phyloP scores from a whole-genome alignment of 2,797 vertebrate species.

The Clarias fuscus region DNA sequence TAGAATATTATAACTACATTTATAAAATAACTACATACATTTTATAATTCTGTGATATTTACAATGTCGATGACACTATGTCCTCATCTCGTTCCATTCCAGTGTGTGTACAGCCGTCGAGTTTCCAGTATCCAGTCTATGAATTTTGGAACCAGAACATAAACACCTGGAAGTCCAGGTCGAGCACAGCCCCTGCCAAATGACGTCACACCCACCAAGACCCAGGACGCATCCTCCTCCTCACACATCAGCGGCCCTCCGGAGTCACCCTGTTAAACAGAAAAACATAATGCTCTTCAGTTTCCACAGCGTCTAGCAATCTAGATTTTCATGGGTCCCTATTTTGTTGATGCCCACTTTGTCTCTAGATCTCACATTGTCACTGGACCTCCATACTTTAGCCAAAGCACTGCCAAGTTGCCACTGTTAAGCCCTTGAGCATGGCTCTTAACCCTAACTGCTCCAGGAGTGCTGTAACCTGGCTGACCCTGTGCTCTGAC shows the following conservation, averaged over 20 bases:
- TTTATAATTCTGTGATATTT: neutral
- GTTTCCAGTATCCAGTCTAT: slow-evolving; percentile 79
- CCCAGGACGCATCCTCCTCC: slow-evolving; percentile 73
- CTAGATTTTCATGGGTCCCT: too few relatives aligned
- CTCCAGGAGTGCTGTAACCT: too few relatives aligned
- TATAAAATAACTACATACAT: too few relatives aligned
- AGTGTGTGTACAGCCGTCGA: slow-evolving; percentile 54
- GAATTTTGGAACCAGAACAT: slow-evolving; percentile 77
- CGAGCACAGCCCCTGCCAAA: slow-evolving; percentile 83
- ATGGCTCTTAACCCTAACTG: too few relatives aligned
- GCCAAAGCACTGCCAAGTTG: too few relatives aligned
- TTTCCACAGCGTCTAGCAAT: too few relatives aligned
- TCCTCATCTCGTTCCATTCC: slow-evolving; percentile 19
- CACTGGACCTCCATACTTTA: too few relatives aligned
- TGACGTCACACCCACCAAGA: slow-evolving; percentile 82
- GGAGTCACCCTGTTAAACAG: slow-evolving; percentile 85
- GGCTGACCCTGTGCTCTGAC: too few relatives aligned
- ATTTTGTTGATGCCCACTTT: too few relatives aligned
- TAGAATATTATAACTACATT: neutral
- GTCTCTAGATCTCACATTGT: neutral
- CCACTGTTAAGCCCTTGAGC: too few relatives aligned
- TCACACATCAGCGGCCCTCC: slow-evolving; percentile 87
- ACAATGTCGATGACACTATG: too few relatives aligned
- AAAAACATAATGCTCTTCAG: neutral
- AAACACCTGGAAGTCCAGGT: slow-evolving; percentile 82